Percentiles rank a stretch among this genome's conserved stretches.
Conservation (phyloP, 2,113 vertebrate species). For the Paedocypris sp. region DNA sequence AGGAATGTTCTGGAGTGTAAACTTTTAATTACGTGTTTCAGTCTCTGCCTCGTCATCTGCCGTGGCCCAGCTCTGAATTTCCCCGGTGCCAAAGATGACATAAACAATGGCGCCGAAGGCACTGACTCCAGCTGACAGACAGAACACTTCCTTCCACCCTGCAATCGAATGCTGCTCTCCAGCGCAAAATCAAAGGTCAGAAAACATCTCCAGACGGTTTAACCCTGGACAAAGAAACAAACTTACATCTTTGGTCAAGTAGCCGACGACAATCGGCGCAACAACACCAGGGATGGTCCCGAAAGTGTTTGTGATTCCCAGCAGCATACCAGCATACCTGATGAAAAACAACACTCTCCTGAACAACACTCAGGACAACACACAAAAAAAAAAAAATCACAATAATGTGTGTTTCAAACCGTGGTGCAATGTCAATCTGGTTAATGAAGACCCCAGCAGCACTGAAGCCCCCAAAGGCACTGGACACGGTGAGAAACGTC, state of each 20-base stretch:
- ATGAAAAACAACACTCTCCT: not conserved
- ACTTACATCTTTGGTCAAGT: constrained; percentile 60
- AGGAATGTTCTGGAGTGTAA: constrained; percentile 1
- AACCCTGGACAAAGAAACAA: not conserved
- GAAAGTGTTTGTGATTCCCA: constrained; percentile 67
- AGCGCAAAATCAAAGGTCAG: not conserved
- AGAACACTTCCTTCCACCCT: constrained; percentile 63
- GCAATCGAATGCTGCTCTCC: constrained; percentile 52
- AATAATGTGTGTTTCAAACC: constrained; percentile 37
- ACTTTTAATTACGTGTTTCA: constrained; percentile 9
- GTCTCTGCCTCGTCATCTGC: constrained; percentile 38
- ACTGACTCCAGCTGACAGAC: constrained; percentile 51
- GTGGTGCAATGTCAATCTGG: constrained; percentile 70
- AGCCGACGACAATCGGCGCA: constrained; percentile 53
- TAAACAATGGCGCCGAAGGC: constrained; percentile 49
- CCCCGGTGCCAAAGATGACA: constrained; percentile 48
- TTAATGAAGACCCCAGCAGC: constrained; percentile 62
- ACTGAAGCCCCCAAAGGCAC: constrained; percentile 43
- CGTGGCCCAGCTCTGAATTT: constrained; percentile 61
- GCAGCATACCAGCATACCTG: constrained; percentile 55
- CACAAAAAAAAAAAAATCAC: not conserved
- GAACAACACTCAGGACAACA: not conserved
- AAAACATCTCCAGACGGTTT: not conserved
- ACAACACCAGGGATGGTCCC: constrained; percentile 56
- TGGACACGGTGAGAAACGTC: constrained; percentile 54